phyloP scores from a whole-genome alignment of 92 coral and sea anemone species.

The Desmophyllum pertusum region DNA sequence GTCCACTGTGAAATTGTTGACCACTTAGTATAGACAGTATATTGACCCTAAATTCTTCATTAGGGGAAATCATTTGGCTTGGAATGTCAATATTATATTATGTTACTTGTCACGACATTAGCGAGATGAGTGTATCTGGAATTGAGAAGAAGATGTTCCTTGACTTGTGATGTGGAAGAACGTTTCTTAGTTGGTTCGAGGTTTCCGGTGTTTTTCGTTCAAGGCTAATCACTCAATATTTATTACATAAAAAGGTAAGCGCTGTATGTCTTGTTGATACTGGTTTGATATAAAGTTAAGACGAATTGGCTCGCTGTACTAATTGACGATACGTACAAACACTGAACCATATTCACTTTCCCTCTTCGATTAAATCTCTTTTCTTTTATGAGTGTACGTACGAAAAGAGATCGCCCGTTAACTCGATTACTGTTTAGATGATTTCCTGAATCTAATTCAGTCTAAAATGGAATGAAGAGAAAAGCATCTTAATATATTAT shows the following conservation, averaged over 20 bases:
- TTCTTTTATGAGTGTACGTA: not conserved
- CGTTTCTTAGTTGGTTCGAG: not conserved
- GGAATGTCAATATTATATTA: constrained; percentile 49
- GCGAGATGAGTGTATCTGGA: constrained; percentile 14
- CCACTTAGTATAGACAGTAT: not conserved
- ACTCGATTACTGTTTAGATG: not conserved
- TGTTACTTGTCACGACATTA: constrained; percentile 45
- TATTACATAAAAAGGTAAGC: constrained; percentile 3
- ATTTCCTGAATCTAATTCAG: not conserved
- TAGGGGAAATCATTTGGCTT: constrained; percentile 26
- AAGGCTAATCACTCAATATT: not conserved
- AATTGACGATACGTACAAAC: not conserved
- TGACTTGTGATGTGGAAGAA: not conserved
- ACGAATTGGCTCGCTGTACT: not conserved
- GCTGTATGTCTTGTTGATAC: not conserved
- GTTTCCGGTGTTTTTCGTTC: not conserved
- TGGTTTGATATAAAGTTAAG: not conserved
- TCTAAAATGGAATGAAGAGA: not conserved
- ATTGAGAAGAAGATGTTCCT: constrained; percentile 3
- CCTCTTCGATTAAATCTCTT: not conserved
- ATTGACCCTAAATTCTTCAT: constrained; percentile 34
- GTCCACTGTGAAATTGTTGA: not conserved
- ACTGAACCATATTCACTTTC: not conserved
- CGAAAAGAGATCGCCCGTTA: not conserved
- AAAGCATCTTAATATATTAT: not conserved